A percentile compares a stretch with the other conserved stretches of the same genome.
These are phyloP conservation scores for Leucoraja erinaceus DNA, from an alignment of 2,113 vertebrate species.

Conservation along the genomic window DNA sequence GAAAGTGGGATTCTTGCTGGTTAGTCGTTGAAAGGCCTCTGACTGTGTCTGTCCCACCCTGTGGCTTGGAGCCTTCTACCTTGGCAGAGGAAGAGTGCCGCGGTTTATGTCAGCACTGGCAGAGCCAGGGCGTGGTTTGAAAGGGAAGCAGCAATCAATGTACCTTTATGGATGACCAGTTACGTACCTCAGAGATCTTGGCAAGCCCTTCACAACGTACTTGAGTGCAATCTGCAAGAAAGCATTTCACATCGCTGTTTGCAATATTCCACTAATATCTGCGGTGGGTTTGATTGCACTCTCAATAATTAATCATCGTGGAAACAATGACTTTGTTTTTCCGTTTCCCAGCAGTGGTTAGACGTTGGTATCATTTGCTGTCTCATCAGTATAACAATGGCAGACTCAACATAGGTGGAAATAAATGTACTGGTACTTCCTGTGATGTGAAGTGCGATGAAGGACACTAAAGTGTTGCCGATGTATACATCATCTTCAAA, in stretches of 20 bases:
- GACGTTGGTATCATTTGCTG: background rate
- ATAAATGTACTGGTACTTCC: background rate
- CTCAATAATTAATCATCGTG: constrained; percentile 27
- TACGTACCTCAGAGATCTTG: background rate
- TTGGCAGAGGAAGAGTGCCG: background rate
- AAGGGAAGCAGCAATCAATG: background rate
- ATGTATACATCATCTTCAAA: background rate
- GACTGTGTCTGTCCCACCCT: background rate
- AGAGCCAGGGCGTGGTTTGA: background rate
- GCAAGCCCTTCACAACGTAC: background rate
- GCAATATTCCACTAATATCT: constrained; percentile 8
- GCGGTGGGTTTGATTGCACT: background rate
- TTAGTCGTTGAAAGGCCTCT: background rate
- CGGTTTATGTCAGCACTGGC: too few species aligned
- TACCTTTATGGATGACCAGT: background rate
- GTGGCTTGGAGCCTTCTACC: background rate
- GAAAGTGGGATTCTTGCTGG: background rate
- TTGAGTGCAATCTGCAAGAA: background rate
- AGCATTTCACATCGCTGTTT: background rate
- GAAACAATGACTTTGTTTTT: constrained; percentile 26
- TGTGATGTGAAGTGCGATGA: background rate
- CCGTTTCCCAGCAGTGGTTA: background rate
- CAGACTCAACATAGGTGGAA: background rate
- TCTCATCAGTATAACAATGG: background rate
- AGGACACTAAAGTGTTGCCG: background rate